These are phyloP conservation scores for Toxonevra muliebris DNA, from an alignment of 2,888 invertebrate genomes.

Conservation along the genomic window DNA sequence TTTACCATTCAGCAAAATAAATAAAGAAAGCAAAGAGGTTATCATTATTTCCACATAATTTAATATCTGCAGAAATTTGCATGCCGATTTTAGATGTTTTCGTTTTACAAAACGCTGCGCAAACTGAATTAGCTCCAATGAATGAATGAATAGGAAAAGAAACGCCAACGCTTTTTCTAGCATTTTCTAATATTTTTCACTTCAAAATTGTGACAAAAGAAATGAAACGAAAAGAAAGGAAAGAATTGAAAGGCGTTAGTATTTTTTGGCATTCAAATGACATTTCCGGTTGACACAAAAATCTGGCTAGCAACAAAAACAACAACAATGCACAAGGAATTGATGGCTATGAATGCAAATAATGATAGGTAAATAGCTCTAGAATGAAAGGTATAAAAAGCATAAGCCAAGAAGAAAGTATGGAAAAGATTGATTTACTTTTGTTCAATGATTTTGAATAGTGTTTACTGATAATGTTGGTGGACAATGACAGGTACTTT, in stretches of 20 bases:
- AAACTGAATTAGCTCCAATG: conserved; percentile 24
- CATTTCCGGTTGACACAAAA: conserved; percentile 21
- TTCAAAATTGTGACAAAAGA: conserved; percentile 16
- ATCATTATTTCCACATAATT: conserved; percentile 35
- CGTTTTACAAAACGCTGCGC: conserved; percentile 17
- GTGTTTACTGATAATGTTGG: neutral
- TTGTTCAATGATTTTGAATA: conserved; percentile 8
- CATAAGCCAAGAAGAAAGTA: neutral
- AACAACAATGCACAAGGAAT: neutral
- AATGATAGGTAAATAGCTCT: neutral
- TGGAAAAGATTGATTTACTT: conserved; percentile 4
- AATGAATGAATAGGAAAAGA: neutral
- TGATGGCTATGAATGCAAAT: neutral
- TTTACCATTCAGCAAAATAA: too few relatives aligned
- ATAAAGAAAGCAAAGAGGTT: conserved; percentile 2
- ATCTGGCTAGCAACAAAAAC: neutral
- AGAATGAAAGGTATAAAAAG: too few relatives aligned
- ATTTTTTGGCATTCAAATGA: conserved; percentile 30
- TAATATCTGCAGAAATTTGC: conserved; percentile 20
- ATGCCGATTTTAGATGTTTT: neutral
- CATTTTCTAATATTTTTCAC: conserved; percentile 1
- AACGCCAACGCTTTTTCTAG: conserved; percentile 1
- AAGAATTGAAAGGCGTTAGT: neutral
- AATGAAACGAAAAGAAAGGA: conserved; percentile 5
- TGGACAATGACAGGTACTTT: neutral